Evolutionary conservation across 2,797 vertebrate genomes (phyloP).

Genomic region (Sylvia borin): DNA sequence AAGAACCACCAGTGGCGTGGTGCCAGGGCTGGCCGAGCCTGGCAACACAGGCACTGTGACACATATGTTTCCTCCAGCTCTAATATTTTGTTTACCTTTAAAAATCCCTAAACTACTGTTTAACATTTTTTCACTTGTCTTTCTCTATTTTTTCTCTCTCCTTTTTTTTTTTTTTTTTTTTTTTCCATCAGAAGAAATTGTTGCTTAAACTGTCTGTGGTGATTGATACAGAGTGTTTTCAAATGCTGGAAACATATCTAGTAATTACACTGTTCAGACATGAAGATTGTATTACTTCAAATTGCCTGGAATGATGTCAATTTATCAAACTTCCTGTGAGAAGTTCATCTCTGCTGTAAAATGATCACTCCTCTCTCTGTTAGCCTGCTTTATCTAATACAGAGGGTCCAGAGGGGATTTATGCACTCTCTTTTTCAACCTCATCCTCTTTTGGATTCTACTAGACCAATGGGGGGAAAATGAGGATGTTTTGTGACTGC

Average conservation of each 20-base stretch:
- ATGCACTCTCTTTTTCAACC: conserved; percentile 28
- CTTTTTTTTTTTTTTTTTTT: neutral
- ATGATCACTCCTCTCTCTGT: conserved; percentile 24
- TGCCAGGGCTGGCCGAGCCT: too few relatives aligned
- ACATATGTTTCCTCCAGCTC: neutral
- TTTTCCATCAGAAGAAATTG: neutral
- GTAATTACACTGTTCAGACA: conserved; percentile 64
- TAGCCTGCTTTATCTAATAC: conserved; percentile 61
- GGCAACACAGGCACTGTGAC: too few relatives aligned
- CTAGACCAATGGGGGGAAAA: neutral
- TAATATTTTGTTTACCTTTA: neutral
- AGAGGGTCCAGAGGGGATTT: conserved; percentile 34
- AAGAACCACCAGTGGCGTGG: too few relatives aligned
- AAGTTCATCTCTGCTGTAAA: conserved; percentile 54
- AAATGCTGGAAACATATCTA: conserved; percentile 46
- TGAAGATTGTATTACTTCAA: conserved; percentile 64
- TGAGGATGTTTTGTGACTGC: neutral
- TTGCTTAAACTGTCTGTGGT: neutral
- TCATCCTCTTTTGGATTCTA: conserved; percentile 44
- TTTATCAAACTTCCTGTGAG: conserved; percentile 63
- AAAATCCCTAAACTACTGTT: neutral
- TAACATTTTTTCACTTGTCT: neutral
- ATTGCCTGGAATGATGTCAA: conserved; percentile 68
- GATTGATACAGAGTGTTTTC: conserved; percentile 54
- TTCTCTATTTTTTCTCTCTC: neutral